Evolutionary conservation across 2,888 invertebrate genomes (phyloP).

Genomic region (Drosophila greeni): DNA sequence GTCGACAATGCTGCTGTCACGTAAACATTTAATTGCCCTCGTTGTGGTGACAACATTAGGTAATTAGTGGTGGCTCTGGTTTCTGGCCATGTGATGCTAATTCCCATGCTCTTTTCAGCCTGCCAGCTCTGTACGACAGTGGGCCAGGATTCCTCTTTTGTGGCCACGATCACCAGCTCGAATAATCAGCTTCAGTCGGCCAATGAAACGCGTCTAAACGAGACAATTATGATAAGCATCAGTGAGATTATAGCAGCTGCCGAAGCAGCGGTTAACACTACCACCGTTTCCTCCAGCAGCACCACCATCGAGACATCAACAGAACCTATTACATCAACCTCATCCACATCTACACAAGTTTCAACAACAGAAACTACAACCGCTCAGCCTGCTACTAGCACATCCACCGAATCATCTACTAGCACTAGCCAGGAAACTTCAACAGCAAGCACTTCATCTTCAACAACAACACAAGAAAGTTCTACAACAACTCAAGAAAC

Average conservation of each 20-base stretch:
- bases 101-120: conserved; percentile 20
- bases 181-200: conserved; percentile 51
- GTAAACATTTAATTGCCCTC: conserved; percentile 67
- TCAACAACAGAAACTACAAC: conserved; percentile 12
- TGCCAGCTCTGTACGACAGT: conserved; percentile 23
- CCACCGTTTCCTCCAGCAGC: conserved; percentile 12
- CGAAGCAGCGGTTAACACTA: conserved; percentile 6
- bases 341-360: conserved; percentile 6
- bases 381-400: neutral
- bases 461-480: conserved; percentile 4
- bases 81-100: conserved; percentile 25
- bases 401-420: neutral
- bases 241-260: conserved; percentile 61
- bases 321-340: neutral
- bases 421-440: neutral
- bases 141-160: conserved; percentile 55
- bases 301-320: conserved; percentile 7
- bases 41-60: conserved; percentile 72
- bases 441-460: neutral
- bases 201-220: conserved; percentile 56
- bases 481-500: conserved; percentile 2
- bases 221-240: conserved; percentile 56
- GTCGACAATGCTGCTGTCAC: conserved; percentile 50
- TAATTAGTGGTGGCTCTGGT: conserved; percentile 56
- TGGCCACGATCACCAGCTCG: conserved; percentile 59